Conservation (phyloP, 2,888 invertebrate genomes). For the Catocala nupta region DNA sequence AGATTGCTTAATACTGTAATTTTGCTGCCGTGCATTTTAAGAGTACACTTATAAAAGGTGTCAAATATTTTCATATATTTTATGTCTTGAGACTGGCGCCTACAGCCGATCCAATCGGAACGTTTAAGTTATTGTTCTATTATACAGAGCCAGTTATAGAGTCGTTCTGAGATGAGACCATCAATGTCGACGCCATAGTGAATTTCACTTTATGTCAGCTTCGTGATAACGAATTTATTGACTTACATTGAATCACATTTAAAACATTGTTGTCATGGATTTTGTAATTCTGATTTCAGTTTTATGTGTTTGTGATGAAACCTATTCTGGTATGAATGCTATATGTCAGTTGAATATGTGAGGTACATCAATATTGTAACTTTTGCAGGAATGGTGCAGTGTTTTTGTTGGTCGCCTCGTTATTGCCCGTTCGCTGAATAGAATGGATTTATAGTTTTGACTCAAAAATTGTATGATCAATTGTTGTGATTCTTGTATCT, state of each 20-base stretch:
- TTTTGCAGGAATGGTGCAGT: too few relatives aligned
- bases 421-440: too few relatives aligned
- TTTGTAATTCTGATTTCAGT: slow-evolving; percentile 6
- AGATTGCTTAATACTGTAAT: background rate
- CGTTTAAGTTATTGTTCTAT: background rate
- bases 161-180: background rate
- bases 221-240: slow-evolving; percentile 41
- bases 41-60: background rate
- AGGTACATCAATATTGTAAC: slow-evolving; percentile 10
- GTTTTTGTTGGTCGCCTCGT: too few relatives aligned
- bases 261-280: background rate
- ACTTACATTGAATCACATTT: slow-evolving; percentile 15
- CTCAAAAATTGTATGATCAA: too few relatives aligned
- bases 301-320: background rate
- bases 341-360: too few relatives aligned
- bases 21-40: background rate
- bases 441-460: too few relatives aligned
- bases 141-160: slow-evolving; percentile 11
- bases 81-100: background rate
- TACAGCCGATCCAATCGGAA: background rate
- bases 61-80: background rate
- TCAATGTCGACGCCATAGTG: slow-evolving; percentile 3
- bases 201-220: slow-evolving; percentile 32
- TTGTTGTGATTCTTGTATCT: too few relatives aligned
- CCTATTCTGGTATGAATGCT: too few relatives aligned